A percentile compares a stretch with the other conserved stretches of the same genome.
These are phyloP conservation scores for Idris sp. DNA, from an alignment of 1,140 invertebrate genomes.

Conservation along the genomic window DNA sequence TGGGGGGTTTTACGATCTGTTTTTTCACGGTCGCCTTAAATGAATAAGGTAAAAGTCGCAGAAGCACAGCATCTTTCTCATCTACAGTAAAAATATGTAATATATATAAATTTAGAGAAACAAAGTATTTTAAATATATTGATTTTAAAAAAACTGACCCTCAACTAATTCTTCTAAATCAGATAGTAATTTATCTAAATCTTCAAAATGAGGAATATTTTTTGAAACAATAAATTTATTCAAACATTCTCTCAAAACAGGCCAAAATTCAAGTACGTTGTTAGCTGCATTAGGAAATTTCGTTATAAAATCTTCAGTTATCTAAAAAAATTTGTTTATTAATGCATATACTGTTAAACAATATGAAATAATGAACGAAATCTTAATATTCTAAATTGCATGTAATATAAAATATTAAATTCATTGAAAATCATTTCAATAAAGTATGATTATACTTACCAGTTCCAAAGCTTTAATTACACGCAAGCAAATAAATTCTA, in stretches of 20 bases:
- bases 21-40: slow-evolving; percentile 7
- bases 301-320: slow-evolving; percentile 1
- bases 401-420: no score
- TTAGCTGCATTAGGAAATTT: neutral
- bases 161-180: slow-evolving; percentile 1
- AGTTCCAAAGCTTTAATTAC: neutral
- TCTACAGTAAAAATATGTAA: neutral
- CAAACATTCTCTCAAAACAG: neutral
- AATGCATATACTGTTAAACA: no score
- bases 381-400: no score
- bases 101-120: slow-evolving; percentile 1
- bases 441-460: neutral
- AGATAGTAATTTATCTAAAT: neutral
- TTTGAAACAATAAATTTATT: neutral
- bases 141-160: neutral
- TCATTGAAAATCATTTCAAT: no score
- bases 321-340: no score
- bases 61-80: slow-evolving; percentile 13
- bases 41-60: slow-evolving; percentile 13
- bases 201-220: slow-evolving; percentile 5
- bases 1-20: neutral
- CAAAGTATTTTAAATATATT: neutral
- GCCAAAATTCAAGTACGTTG: slow-evolving; percentile 1
- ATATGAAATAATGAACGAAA: no score
- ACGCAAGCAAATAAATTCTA: neutral